A percentile compares a stretch with the other conserved stretches of the same genome.
Conservation (phyloP, 2,888 invertebrate species). For the Incurvaria masculella region DNA sequence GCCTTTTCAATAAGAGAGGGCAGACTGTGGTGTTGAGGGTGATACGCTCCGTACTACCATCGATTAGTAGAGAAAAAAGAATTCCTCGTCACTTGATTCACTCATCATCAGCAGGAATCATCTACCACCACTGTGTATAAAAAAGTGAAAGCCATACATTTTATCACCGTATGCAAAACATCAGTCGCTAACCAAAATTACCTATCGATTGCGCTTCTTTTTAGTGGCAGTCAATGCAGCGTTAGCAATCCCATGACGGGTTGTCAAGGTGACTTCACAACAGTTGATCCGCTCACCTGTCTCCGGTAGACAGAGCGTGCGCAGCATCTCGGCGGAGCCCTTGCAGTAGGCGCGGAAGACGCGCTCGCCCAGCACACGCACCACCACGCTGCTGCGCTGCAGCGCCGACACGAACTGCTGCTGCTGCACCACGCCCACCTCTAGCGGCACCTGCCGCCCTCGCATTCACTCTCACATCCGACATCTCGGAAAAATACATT, state of each 20-base stretch:
- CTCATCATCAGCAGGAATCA: no score
- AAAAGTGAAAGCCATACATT: no score
- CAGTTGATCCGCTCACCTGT: conserved; percentile 42
- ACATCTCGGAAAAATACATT: background rate
- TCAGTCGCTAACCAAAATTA: background rate
- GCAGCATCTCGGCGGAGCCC: conserved; percentile 91
- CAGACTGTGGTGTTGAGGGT: no score
- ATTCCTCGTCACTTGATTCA: no score
- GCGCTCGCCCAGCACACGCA: conserved; percentile 68
- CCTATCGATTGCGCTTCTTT: background rate
- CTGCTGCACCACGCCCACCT: conserved; percentile 81
- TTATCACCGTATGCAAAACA: background rate
- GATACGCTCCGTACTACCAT: no score
- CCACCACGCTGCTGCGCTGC: conserved; percentile 89
- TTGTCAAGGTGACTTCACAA: background rate
- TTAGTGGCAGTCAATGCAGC: background rate
- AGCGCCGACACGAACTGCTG: conserved; percentile 85
- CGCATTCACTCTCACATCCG: background rate
- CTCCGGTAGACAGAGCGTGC: conserved; percentile 70
- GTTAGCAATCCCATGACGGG: background rate
- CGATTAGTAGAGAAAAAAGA: no score
- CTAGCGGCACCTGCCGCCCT: conserved; percentile 43
- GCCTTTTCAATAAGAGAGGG: no score
- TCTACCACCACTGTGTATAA: no score
- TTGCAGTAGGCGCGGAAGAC: conserved; percentile 83